These are phyloP conservation scores for Chondrilla cf. caribensis DNA, from an alignment of 37 sponge, comb jelly and placozoan species.

Conservation along the genomic window DNA sequence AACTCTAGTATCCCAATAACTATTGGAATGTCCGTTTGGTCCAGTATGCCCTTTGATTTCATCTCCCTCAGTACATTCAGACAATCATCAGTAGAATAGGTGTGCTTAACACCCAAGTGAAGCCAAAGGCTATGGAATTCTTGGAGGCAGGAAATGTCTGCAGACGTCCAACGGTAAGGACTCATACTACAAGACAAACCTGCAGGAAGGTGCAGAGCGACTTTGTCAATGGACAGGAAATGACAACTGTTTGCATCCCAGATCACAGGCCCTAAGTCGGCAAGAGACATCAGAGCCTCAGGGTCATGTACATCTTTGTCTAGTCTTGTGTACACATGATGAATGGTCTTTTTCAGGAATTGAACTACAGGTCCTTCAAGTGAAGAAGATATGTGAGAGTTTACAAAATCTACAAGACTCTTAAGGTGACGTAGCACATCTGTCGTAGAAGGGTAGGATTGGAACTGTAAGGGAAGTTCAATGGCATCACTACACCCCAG, in stretches of 20 bases:
- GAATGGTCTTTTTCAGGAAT: too few relatives aligned
- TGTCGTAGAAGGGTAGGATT: constrained; percentile 28
- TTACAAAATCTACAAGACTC: neutral
- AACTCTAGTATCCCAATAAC: neutral
- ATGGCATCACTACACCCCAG: neutral
- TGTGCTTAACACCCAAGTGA: constrained; percentile 29
- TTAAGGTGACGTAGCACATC: constrained; percentile 28
- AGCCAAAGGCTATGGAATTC: neutral
- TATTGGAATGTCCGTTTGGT: neutral
- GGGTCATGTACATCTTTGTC: too few relatives aligned
- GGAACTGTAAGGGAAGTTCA: neutral
- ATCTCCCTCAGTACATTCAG: constrained; percentile 43
- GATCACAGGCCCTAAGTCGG: neutral
- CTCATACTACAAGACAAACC: neutral
- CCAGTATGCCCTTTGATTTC: neutral
- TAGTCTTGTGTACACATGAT: too few relatives aligned
- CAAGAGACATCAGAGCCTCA: too few relatives aligned
- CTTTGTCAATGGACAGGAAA: neutral
- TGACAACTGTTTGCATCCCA: neutral
- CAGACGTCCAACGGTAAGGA: neutral
- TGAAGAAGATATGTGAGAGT: neutral
- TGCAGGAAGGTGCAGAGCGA: neutral
- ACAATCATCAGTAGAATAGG: constrained; percentile 33
- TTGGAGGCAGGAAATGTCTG: neutral
- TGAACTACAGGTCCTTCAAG: neutral